Evolutionary conservation across 2,797 vertebrate genomes (phyloP).

Genomic region (Glyptemys insculpta): DNA sequence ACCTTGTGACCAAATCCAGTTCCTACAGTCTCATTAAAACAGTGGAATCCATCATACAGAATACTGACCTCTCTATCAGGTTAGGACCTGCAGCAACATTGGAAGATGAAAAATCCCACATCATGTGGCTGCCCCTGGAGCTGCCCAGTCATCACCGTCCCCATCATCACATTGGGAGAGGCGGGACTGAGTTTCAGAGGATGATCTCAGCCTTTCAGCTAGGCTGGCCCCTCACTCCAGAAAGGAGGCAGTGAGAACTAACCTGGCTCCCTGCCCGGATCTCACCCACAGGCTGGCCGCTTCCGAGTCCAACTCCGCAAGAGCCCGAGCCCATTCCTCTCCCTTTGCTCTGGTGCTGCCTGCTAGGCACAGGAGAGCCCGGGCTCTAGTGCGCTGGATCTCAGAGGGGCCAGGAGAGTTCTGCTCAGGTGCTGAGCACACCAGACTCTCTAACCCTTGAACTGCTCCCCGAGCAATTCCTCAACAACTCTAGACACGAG

Average conservation of each 20-base stretch:
- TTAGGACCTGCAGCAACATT: not conserved
- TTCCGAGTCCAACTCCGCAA: not conserved
- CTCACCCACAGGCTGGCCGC: not conserved
- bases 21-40: not conserved
- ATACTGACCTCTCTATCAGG: not conserved
- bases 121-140: not conserved
- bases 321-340: not conserved
- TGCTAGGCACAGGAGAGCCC: not conserved
- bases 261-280: not conserved
- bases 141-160: not conserved
- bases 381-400: not conserved
- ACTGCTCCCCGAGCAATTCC: not conserved
- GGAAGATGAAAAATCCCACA: not conserved
- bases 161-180: not conserved
- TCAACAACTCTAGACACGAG: not conserved
- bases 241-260: not conserved
- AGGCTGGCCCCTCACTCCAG: not conserved
- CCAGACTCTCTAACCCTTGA: not conserved
- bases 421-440: not conserved
- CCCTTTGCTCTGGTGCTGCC: not conserved
- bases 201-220: not conserved
- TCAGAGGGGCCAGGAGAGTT: not conserved
- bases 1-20: not conserved
- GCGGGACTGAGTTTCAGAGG: not conserved
- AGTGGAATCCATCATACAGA: not conserved